Percentiles rank a stretch among this genome's conserved stretches.
These are phyloP conservation scores for Diplosoma virens DNA, from an alignment of 23 tunicate genomes.

Conservation along the genomic window DNA sequence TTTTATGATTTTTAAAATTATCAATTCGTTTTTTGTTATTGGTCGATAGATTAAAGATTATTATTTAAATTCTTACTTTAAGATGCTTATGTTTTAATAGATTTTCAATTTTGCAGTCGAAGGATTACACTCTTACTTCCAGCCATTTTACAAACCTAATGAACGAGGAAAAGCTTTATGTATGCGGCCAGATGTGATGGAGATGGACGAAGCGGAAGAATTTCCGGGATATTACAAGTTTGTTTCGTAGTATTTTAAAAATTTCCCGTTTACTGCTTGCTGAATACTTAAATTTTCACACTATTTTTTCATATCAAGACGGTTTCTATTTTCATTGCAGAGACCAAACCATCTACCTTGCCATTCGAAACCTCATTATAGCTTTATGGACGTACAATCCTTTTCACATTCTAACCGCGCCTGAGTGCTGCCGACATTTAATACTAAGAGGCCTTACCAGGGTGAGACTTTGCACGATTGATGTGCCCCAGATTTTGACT, in stretches of 20 bases:
- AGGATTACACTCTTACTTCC: constrained; percentile 60
- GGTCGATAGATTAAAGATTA: too few species aligned
- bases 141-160: constrained; percentile 88
- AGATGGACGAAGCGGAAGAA: constrained; percentile 90
- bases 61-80: too few species aligned
- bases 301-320: not conserved
- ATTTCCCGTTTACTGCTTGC: not conserved
- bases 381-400: constrained; percentile 76
- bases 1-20: too few species aligned
- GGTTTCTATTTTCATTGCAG: constrained; percentile 3
- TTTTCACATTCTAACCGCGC: constrained; percentile 37
- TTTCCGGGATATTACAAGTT: constrained; percentile 67
- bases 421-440: constrained; percentile 46
- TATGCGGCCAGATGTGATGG: constrained; percentile 93
- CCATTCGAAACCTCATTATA: constrained; percentile 73
- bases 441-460: constrained; percentile 72
- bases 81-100: not conserved
- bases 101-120: constrained; percentile 25
- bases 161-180: constrained; percentile 87
- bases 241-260: not conserved
- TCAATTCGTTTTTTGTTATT: too few species aligned
- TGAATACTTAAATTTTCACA: not conserved
- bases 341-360: constrained; percentile 75
- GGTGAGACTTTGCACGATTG: constrained; percentile 39
- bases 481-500: constrained; percentile 46